Evolutionary conservation across 2,888 invertebrate genomes (phyloP).

Genomic region (Mongoloraphidia duomilia): DNA sequence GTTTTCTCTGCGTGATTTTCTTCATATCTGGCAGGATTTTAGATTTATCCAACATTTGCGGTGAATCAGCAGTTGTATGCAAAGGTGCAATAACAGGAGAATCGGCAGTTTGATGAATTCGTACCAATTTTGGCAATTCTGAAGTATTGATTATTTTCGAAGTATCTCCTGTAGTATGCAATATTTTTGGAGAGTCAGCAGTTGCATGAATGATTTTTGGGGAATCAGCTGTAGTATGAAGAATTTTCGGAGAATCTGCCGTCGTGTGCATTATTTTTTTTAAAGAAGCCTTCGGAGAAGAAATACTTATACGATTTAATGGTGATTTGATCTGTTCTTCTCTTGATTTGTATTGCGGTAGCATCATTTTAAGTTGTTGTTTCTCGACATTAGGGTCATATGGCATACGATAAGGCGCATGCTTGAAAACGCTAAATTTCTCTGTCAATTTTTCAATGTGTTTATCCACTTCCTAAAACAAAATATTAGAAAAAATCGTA

Average conservation of each 20-base stretch:
- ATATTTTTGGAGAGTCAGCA: not conserved
- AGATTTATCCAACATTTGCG: no score
- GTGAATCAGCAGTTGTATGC: no score
- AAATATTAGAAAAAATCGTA: not conserved
- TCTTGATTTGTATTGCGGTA: constrained; percentile 29
- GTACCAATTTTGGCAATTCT: no score
- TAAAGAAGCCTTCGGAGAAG: no score
- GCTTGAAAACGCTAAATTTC: constrained; percentile 57
- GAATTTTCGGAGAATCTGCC: no score
- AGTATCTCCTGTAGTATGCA: no score
- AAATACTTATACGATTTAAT: constrained; percentile 10
- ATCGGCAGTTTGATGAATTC: no score
- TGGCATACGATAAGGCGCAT: constrained; percentile 53
- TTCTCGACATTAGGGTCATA: constrained; percentile 47
- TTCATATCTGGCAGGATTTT: no score
- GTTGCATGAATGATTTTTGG: not conserved
- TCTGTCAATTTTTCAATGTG: constrained; percentile 59
- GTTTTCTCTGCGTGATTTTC: not conserved
- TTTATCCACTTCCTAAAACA: constrained; percentile 51
- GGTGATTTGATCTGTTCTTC: constrained; percentile 17
- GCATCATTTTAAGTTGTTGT: constrained; percentile 49
- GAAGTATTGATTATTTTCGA: no score
- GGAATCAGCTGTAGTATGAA: no score
- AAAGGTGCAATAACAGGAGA: no score
- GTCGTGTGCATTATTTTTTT: no score